Percentiles rank a stretch among this genome's conserved stretches.
phyloP scores from a whole-genome alignment of 2,113 vertebrate species.

The Dipodomys ordii region DNA sequence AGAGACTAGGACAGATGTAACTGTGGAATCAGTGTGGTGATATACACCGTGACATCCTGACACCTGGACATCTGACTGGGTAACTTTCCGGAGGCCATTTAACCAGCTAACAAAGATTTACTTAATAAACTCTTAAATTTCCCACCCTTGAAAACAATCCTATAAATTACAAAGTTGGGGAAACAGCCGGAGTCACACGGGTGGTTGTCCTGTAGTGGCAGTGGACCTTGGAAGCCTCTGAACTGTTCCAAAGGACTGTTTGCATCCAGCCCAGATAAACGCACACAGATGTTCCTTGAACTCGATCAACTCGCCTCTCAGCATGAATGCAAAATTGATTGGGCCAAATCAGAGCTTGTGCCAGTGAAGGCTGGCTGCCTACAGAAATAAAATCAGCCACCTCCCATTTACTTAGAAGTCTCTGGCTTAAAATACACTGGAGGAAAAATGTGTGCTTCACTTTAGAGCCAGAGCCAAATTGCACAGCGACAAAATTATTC shows the following conservation, averaged over 20 bases:
- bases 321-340: constrained; percentile 78
- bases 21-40: not conserved
- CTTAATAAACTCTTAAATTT: constrained; percentile 34
- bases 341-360: constrained; percentile 72
- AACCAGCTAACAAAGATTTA: constrained; percentile 56
- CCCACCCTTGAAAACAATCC: constrained; percentile 26
- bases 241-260: not conserved
- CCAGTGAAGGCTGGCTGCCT: constrained; percentile 70
- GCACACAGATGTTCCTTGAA: constrained; percentile 75
- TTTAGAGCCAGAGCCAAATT: constrained; percentile 78
- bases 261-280: constrained; percentile 58
- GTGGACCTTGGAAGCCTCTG: not conserved
- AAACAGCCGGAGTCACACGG: not conserved
- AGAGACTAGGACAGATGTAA: not conserved
- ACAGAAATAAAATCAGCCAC: constrained; percentile 75
- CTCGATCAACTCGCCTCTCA: constrained; percentile 65
- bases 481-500: constrained; percentile 76
- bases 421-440: constrained; percentile 66
- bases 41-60: not conserved
- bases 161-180: constrained; percentile 25
- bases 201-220: too few species aligned
- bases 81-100: constrained; percentile 54
- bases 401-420: constrained; percentile 79
- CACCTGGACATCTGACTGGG: not conserved
- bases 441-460: constrained; percentile 58